Conservation (phyloP, 2,113 vertebrate genomes). For the Solea solea region DNA sequence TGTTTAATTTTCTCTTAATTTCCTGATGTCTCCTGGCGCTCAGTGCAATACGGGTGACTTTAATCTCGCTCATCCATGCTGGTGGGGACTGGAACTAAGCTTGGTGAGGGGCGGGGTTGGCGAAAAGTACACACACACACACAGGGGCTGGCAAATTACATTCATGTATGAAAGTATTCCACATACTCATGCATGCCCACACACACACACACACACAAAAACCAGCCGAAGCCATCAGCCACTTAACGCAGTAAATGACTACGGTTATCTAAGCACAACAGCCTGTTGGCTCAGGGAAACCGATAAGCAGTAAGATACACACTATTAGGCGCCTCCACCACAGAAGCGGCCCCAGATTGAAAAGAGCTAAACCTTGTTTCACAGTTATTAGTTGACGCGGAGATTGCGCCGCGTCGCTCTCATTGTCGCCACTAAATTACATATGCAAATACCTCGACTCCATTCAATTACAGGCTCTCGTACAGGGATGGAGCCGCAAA, state of each 20-base stretch:
- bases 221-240: conserved; percentile 59
- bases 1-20: conserved; percentile 75
- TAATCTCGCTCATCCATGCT: conserved; percentile 65
- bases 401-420: conserved; percentile 26
- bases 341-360: conserved; percentile 45
- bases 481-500: background rate
- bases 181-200: conserved; percentile 17
- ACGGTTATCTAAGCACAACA: conserved; percentile 72
- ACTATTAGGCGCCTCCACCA: conserved; percentile 51
- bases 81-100: conserved; percentile 47
- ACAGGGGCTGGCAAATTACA: conserved; percentile 24
- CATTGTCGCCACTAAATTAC: conserved; percentile 36
- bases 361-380: conserved; percentile 65
- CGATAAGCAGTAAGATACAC: conserved; percentile 67
- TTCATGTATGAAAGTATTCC: conserved; percentile 28
- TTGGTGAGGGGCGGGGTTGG: background rate
- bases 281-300: conserved; percentile 67
- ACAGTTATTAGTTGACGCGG: conserved; percentile 51
- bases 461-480: conserved; percentile 15
- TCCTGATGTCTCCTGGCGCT: conserved; percentile 53
- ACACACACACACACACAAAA: conserved; percentile 14
- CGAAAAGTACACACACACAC: conserved; percentile 11
- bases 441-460: conserved; percentile 50
- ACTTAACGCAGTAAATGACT: conserved; percentile 70
- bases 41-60: conserved; percentile 62